Base-by-base conservation (phyloP, 2,113 vertebrate genomes). In the Seriola rivoliana region DNA sequence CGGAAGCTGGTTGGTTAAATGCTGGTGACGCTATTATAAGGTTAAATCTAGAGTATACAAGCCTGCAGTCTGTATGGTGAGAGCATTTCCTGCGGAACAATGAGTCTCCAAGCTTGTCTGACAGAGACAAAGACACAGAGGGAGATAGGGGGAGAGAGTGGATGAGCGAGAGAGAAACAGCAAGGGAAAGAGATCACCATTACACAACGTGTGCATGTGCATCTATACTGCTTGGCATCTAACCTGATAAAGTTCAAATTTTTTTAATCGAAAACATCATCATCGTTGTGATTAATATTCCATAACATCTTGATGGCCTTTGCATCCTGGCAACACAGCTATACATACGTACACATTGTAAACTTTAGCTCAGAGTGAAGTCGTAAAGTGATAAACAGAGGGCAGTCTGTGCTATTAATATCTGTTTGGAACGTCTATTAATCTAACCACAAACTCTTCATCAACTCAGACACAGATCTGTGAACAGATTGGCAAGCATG, bases 71-170 rank as follows among this genome's bases (percentile, higher is more conserved):
- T 90, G 65, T 90, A 85, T 92, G 85, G 63, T 88, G 87, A 90
- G 81, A 86, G 87, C 81, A 90, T 90, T 94, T 95, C 91, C 92
- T 93, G 90, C 38, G 11, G 82, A 94, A 92, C 92, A 94, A 93
- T 93, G 89, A 93, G 78, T 81, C 84, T 85, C 88, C 72, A 73
- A 68, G 81, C 90, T 86, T 74, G 76, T 91, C 85, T 91, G 87
- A 82, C 68, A 88, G 72, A 85, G 80, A 82, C 65, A 85, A 23
- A 76, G 67, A 73, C 66, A 81, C 25, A 80, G 81, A 76, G 71
- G 8, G 71, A 75, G 75, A 89, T 29, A 78, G 82, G 25, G 46
- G 29, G 19, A 68, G 44, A 34, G 44, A 57, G 23, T 14, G 32
- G 36, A 63, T 13, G 54, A 48, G 23, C n/a, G 64, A 60, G 57